Evolutionary conservation across 2,113 vertebrate genomes (phyloP), one percentile per base, ranked within the genome.

Genomic region (Sebastes fasciatus): DNA sequence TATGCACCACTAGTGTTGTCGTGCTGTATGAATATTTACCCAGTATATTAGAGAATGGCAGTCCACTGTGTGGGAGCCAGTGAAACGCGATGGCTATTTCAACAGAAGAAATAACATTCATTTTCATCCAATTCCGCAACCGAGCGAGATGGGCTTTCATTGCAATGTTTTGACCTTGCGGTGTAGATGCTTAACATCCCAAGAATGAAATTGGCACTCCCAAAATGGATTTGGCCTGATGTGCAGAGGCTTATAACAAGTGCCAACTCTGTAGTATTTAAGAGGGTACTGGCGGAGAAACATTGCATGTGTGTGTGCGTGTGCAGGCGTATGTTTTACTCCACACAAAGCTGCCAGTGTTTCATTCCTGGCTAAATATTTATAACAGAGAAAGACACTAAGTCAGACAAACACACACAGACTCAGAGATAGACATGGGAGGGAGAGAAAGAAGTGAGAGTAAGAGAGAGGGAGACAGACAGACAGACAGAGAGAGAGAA

Each of bases 151-250:
- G 48, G 80, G 85, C 85, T 77, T 89, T 85, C 79, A 79, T 54
- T 83, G 87, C 73, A 90, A 89, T 89, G 92, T 82, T 88, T 83
- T 90, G 92, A 93, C 91, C 91, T 94, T 91, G 86, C 74, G 19
- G 88, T 88, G 74, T 89, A 87, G 87, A 93, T 91, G 87, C 87
- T 92, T 92, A 90, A 91, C 88, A 89, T 89, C 89, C 87, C 78
- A 88, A 86, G 88, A 92, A 91, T 87, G 84, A 90, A 93, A 92
- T 86, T 92, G 91, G 89, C 89, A 87, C 84, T 85, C 72, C 69
- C 77, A 82, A 84, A 92, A 94, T 92, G 91, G 87, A 88, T 89
- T 92, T 91, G 89, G 91, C 92, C 85, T 86, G 89, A 93, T 88
- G 91, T 89, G 86, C 86, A 72, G 74, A 77, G 78, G 85, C 92